Base-by-base conservation (phyloP, 2,888 invertebrate genomes). In the Gastrophysa polygoni region DNA sequence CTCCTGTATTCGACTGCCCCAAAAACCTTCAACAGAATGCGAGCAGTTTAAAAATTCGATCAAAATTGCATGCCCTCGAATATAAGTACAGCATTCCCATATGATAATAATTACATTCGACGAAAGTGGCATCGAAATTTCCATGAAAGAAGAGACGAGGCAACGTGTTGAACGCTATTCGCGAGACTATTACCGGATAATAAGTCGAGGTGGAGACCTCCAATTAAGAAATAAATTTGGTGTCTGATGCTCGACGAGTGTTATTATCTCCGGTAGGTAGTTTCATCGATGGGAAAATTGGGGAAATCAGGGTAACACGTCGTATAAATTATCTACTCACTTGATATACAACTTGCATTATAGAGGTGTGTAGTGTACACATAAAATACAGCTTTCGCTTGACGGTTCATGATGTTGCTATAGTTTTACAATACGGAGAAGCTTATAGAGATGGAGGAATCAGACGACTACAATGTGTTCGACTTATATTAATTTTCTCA, bases 191-290 rank as follows among this genome's bases (percentile, higher is more conserved):
- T 59, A 59, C 46, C 51, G 24, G 51, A 59, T 59, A 59, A 59
- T 59, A 59, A 59, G 59, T 59, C 59, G 48, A 21, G 32, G 38
- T 51, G 28, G 48, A 34, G 16, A 59, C 46, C 47, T 38, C 38
- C 59, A 59, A 59, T 59, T 59, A 59, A 59, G 59, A 59, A 59
- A 59, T 59, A 59, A 59, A 59, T 59, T 59, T 52, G 38, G 29
- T 14, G 34, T 29, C 1, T 38, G 28, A 7, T n/a, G n/a, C n/a
- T 44, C 24, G 38, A 54, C 18, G 20, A 24, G 48, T 44, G 51
- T 59, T 50, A 59, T 59, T 34, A 59, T 28, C 38, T 38, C 38
- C 1, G 38, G 6, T 11, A 14, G 38, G 38, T 38, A 14, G 10
- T 38, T n/a, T 3, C 14, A n/a, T 14, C 14, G 38, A 14, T 38